Base-by-base conservation (phyloP, 1,140 invertebrate species). In the Brachionus manjavacas region DNA sequence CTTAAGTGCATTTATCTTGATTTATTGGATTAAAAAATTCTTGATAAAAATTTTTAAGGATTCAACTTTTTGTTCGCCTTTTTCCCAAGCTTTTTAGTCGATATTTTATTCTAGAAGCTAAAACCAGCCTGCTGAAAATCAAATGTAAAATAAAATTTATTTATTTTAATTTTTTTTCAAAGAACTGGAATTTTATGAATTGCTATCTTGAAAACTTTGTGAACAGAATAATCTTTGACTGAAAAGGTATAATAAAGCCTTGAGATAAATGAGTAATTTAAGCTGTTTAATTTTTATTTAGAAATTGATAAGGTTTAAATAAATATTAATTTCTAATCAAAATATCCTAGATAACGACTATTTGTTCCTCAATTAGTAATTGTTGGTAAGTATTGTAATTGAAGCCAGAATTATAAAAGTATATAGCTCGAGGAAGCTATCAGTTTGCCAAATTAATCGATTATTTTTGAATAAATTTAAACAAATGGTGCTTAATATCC, bases 1-100 rank as follows among this genome's bases (percentile, higher is more conserved):
- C 31, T 68, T 68, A 68, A 68, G 66, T 31, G 66, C 12, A 39
- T 39, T 68, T 68, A 68, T 68, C 66, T 68, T 68, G 66, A 68
- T 68, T 68, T 68, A 68, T 68, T 68, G 66, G 52, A 60, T 60
- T 60, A 60, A 23, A 60, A 60, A 20, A 60, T 60, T 60, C 9
- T 60, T 60, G 52, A 60, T 60, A 60, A 23, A 60, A 60, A 60
- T 25, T 60, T 60, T 60, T 20, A n/a, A 52, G 46, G 46, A 52
- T 52, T 23, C 52, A 25, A 60, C 2, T 60, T 60, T 60, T 60
- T 52, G 46, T 16, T 52, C 14, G 11, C 4, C 6, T n/a, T 60
- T 60, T 60, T 60, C 52, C 25, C 52, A 60, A 35, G 31, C 31
- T 35, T 35, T 35, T 35, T 35, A 35, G 31, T 35, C 31, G 31